phyloP scores from a whole-genome alignment of 2,888 invertebrate species.

The Saturnia japonica region DNA sequence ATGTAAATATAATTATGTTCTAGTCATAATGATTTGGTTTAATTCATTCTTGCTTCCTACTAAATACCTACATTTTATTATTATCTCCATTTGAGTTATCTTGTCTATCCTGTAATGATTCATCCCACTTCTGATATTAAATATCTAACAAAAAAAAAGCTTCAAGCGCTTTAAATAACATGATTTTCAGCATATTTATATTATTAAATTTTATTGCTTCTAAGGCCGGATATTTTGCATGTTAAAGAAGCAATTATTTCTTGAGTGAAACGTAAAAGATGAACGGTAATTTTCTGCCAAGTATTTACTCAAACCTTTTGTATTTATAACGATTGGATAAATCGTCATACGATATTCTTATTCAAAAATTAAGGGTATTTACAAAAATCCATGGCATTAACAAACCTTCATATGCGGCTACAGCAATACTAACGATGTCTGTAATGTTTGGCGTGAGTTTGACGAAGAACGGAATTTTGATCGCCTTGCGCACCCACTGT shows the following conservation, averaged over 20 bases:
- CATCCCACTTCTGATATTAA: no score
- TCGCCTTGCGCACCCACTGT: slow-evolving; percentile 92
- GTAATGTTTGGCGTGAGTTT: slow-evolving; percentile 99
- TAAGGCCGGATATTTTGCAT: no score
- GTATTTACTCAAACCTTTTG: neutral
- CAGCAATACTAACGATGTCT: slow-evolving; percentile 93
- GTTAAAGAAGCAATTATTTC: no score
- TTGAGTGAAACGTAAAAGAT: no score
- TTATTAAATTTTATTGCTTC: no score
- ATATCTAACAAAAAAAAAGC: no score
- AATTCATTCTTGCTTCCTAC: neutral
- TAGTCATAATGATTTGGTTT: neutral
- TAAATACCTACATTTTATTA: neutral
- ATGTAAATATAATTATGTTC: neutral
- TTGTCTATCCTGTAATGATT: no score
- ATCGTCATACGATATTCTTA: no score
- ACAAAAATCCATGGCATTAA: neutral
- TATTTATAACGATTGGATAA: neutral
- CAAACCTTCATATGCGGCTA: slow-evolving; percentile 92
- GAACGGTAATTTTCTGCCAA: no score
- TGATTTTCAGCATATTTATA: no score
- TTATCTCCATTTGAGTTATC: neutral
- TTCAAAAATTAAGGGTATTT: no score
- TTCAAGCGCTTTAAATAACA: no score
- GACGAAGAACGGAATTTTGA: slow-evolving; percentile 97